Conservation (phyloP, 2,113 vertebrate genomes). For the Anarhynchus alexandrinus region DNA sequence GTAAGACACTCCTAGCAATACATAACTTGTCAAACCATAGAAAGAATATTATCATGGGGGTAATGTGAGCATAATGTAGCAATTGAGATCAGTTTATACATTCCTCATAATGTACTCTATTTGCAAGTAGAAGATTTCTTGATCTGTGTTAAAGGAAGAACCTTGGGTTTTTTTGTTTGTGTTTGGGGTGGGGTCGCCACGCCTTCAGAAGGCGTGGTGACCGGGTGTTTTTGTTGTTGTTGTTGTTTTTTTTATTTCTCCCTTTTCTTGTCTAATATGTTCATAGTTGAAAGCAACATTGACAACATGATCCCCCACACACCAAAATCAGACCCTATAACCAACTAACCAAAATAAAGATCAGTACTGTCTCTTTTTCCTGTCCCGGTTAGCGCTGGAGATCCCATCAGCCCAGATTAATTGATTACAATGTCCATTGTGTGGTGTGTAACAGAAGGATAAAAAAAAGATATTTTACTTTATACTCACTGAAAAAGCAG, state of each 20-base stretch:
- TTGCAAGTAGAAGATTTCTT: background rate
- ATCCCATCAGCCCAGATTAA: background rate
- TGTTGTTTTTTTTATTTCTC: background rate
- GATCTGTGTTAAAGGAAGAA: background rate
- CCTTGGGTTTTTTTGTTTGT: background rate
- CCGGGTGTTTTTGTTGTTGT: no score
- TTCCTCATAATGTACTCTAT: background rate
- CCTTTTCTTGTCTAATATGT: background rate
- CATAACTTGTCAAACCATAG: background rate
- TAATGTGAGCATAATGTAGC: background rate
- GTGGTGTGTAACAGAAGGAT: background rate
- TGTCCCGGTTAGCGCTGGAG: background rate
- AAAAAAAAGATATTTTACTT: background rate
- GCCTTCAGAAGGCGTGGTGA: no score
- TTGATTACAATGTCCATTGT: background rate
- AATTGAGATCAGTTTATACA: background rate
- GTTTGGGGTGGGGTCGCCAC: no score
- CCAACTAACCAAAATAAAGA: background rate
- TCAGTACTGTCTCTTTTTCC: background rate
- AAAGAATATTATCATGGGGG: background rate
- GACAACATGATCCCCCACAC: background rate
- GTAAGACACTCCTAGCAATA: background rate
- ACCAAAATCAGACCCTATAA: background rate
- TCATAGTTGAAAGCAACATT: background rate
- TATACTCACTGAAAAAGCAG: background rate